Percentiles rank a stretch among this genome's conserved stretches.
These are phyloP conservation scores for Chinchilla lanigera DNA, from an alignment of 2,113 vertebrate species.

Conservation along the genomic window DNA sequence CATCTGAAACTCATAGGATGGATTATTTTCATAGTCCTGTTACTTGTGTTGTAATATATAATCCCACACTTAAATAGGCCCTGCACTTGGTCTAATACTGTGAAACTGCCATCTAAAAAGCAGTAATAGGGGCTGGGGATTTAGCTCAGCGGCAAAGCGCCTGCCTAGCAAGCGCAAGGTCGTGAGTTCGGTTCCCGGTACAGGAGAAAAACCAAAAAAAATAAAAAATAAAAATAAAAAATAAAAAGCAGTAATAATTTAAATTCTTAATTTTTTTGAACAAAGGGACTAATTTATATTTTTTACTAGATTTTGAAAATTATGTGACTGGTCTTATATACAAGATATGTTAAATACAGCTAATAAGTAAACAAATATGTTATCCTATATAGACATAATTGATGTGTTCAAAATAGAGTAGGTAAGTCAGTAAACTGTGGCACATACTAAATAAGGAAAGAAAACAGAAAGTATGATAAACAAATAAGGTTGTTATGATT, in stretches of 20 bases:
- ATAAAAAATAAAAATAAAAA: too few species aligned
- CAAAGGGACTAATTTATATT: background rate
- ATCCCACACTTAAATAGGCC: background rate
- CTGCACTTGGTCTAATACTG: background rate
- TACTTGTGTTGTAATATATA: background rate
- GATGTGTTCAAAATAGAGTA: background rate
- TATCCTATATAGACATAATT: background rate
- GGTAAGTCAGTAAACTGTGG: background rate
- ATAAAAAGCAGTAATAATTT: background rate
- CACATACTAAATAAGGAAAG: background rate
- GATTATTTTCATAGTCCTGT: background rate
- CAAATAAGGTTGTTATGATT: background rate
- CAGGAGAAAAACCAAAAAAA: too few species aligned
- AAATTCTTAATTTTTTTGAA: conserved; percentile 25
- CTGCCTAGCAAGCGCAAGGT: too few species aligned
- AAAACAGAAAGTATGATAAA: background rate
- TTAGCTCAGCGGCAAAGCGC: too few species aligned
- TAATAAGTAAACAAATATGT: background rate
- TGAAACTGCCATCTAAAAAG: background rate
- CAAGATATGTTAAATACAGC: background rate
- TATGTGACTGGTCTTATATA: background rate
- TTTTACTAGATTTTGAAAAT: background rate
- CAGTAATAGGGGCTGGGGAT: too few species aligned
- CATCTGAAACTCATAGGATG: background rate
- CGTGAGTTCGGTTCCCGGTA: too few species aligned